Evolutionary conservation across 2,797 vertebrate species (phyloP), one percentile per base, ranked within the genome.

Genomic region (Oreochromis mossambicus): DNA sequence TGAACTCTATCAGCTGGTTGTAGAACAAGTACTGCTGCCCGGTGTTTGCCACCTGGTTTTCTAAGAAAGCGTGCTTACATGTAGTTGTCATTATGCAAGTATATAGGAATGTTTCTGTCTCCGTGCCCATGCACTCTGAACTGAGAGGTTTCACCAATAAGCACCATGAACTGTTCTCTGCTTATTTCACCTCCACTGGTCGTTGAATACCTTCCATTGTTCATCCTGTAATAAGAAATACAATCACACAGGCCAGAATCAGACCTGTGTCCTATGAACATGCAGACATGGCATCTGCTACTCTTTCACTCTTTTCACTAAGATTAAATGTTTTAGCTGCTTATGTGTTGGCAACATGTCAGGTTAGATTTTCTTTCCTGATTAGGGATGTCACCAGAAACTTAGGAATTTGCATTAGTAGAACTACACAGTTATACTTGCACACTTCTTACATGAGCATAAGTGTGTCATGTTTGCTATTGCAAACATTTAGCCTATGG

Each of bases 321-420:
- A n/a, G 19, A 51, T 0, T 51, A n/a, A n/a, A n/a, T 0, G 0
- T 51, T 51, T 51, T 51, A 51, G 50, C 50, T 51, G 50, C 50
- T n/a, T 51, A 51, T 51, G 48, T 51, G 50, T 1, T n/a, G 50
- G 19, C 1, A 51, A n/a, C 0, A 0, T n/a, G 50, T n/a, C 50
- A 10, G 19, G 9, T 51, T n/a, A n/a, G 8, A 51, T 51, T 51
- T 51, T 51, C 3, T 51, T 51, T 52, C 50, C 50, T 52, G 50
- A 52, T 52, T 21, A 21, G 9, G 7, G 19, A 52, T 11, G 50
- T 52, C 50, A 52, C 19, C n/a, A 6, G 2, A 21, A 52, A 52
- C 19, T 3, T 2, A 52, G 2, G 3, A 1, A 21, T 52, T 52
- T 52, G 50, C 19, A 21, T 21, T 3, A 21, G 50, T 11, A 52